These are phyloP conservation scores for Hymenochirus boettgeri DNA, from an alignment of 2,113 vertebrate species.

Conservation along the genomic window DNA sequence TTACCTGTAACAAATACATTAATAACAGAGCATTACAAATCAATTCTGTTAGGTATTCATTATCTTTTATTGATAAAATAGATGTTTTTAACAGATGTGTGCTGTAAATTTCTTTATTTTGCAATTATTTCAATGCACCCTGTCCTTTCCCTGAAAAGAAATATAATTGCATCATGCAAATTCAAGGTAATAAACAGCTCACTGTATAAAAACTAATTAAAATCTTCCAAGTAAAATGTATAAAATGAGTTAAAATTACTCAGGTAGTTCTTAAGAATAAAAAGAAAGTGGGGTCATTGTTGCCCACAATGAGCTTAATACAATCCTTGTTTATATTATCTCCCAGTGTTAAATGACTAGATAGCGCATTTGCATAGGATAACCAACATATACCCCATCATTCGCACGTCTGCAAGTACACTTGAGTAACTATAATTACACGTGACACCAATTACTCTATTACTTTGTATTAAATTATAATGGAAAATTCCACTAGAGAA, in stretches of 20 bases:
- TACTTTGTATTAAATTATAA: slow-evolving; percentile 99
- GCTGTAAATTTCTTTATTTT: slow-evolving; percentile 15
- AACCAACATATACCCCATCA: slow-evolving; percentile 95
- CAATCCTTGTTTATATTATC: slow-evolving; percentile 70
- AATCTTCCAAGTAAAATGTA: slow-evolving; percentile 59
- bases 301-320: slow-evolving; percentile 54
- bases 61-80: no score
- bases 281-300: slow-evolving; percentile 60
- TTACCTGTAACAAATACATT: no score
- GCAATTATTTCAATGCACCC: slow-evolving; percentile 36
- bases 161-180: slow-evolving; percentile 44
- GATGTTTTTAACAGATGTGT: not conserved
- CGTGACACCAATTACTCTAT: slow-evolving; percentile 99
- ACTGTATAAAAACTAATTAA: slow-evolving; percentile 52
- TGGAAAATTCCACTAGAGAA: slow-evolving; percentile 99
- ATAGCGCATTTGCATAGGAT: slow-evolving; percentile 94
- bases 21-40: no score
- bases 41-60: no score
- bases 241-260: slow-evolving; percentile 63
- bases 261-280: slow-evolving; percentile 58
- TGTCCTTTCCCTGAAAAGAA: slow-evolving; percentile 46
- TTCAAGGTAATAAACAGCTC: slow-evolving; percentile 51
- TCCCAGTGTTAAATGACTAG: slow-evolving; percentile 79
- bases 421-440: slow-evolving; percentile 99
- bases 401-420: slow-evolving; percentile 99